Evolutionary conservation across 2,113 vertebrate genomes (phyloP).

Genomic region (Thoracochromis brauschi): DNA sequence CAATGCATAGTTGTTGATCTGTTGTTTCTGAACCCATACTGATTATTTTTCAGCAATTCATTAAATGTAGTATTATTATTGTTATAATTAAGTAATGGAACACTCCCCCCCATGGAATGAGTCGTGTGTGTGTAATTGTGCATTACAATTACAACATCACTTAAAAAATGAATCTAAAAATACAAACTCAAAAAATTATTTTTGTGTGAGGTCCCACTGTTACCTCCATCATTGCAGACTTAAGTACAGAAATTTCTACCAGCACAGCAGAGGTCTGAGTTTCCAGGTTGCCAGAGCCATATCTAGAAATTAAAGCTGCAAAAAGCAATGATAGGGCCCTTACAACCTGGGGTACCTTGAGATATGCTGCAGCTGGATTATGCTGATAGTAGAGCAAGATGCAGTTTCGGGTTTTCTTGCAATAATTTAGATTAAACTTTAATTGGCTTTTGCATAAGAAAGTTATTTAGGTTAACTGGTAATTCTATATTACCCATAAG

Average conservation of each 20-base stretch:
- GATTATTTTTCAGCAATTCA: too few species aligned
- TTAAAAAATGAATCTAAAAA: neutral
- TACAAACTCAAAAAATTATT: neutral
- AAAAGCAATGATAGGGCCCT: neutral
- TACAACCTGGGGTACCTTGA: neutral
- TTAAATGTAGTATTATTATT: too few species aligned
- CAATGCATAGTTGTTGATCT: too few species aligned
- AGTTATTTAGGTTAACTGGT: neutral
- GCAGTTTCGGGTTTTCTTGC: neutral
- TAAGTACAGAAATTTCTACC: neutral
- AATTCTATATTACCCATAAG: neutral
- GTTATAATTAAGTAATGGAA: too few species aligned
- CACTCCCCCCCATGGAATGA: neutral
- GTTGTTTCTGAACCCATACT: too few species aligned
- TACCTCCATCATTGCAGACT: neutral
- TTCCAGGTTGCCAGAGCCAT: neutral
- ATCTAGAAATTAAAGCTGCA: neutral
- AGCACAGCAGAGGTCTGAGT: neutral
- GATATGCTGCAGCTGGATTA: neutral
- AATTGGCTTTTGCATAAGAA: neutral
- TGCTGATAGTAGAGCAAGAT: neutral
- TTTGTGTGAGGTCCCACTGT: neutral
- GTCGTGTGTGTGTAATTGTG: neutral
- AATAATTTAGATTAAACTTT: accelerated
- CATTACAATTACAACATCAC: neutral